These are phyloP conservation scores for Xiphophorus birchmanni DNA, from an alignment of 2,797 vertebrate species.

Conservation along the genomic window DNA sequence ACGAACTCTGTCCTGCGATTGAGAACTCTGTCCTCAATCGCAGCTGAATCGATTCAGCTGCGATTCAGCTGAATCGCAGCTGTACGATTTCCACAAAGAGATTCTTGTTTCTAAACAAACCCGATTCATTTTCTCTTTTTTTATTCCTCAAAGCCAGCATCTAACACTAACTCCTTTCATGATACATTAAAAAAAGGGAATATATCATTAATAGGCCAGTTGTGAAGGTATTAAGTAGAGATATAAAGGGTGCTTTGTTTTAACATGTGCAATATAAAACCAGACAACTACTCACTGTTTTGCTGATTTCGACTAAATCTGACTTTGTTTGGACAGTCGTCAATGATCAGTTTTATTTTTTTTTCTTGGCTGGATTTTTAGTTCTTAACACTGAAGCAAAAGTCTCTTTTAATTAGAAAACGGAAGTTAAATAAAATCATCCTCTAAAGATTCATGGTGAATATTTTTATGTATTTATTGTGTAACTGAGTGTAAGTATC, in stretches of 20 bases:
- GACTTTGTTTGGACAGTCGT: constrained; percentile 8
- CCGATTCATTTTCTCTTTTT: neutral
- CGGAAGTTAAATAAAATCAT: constrained; percentile 13
- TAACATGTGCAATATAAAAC: constrained; percentile 60
- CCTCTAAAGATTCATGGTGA: constrained; percentile 23
- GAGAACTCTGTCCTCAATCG: too few relatives aligned
- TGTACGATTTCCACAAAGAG: neutral
- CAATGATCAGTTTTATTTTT: constrained; percentile 11
- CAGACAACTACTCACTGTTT: constrained; percentile 25
- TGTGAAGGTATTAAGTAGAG: constrained; percentile 36
- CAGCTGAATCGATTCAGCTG: too few relatives aligned
- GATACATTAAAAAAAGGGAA: constrained; percentile 13
- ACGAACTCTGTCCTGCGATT: neutral
- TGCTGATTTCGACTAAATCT: constrained; percentile 7
- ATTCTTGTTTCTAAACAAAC: constrained; percentile 15
- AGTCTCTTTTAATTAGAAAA: neutral
- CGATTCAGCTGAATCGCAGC: too few relatives aligned
- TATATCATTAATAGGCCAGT: constrained; percentile 15
- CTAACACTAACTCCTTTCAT: constrained; percentile 43
- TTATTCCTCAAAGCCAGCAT: constrained; percentile 19
- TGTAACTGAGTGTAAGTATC: constrained; percentile 45
- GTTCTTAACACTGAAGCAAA: constrained; percentile 23
- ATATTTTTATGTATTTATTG: constrained; percentile 56
- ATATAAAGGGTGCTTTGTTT: constrained; percentile 33
- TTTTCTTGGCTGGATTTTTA: constrained; percentile 35